Conservation (phyloP, 2,113 vertebrate species). For the Phyllostomus hastatus region DNA sequence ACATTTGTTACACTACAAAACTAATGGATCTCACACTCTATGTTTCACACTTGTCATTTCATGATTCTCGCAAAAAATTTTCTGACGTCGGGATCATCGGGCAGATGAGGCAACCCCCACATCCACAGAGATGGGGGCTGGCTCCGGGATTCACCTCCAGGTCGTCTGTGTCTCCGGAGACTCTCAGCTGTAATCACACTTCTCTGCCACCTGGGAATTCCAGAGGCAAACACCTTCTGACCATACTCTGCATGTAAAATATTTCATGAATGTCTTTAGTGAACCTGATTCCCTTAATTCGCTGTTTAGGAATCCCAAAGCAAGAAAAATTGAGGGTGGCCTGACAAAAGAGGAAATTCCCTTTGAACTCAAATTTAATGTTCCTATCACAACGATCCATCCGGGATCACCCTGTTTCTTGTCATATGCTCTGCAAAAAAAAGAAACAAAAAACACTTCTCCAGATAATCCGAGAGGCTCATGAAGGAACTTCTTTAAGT, state of each 20-base stretch:
- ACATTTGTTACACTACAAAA: not conserved
- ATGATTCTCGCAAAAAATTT: not conserved
- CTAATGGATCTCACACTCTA: not conserved
- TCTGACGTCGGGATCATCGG: not conserved
- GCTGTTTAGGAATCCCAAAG: conserved; percentile 31
- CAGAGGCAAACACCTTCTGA: not conserved
- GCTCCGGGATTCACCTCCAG: not conserved
- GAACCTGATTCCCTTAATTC: not conserved
- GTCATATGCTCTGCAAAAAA: not conserved
- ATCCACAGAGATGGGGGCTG: not conserved
- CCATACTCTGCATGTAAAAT: not conserved
- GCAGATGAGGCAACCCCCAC: not conserved
- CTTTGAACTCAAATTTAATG: conserved; percentile 45
- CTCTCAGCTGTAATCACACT: not conserved
- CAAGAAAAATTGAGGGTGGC: conserved; percentile 12
- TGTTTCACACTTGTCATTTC: not conserved
- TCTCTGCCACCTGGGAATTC: not conserved
- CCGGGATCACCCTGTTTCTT: not conserved
- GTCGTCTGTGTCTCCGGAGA: not conserved
- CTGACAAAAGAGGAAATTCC: conserved; percentile 43
- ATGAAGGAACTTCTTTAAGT: not conserved
- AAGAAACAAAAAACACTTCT: not conserved
- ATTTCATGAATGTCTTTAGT: conserved; percentile 37
- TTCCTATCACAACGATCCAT: not conserved
- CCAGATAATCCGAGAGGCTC: conserved; percentile 24